Evolutionary conservation across 2,797 vertebrate species (phyloP), one percentile per base, ranked within the genome.

Genomic region (Malurus leucopterus): DNA sequence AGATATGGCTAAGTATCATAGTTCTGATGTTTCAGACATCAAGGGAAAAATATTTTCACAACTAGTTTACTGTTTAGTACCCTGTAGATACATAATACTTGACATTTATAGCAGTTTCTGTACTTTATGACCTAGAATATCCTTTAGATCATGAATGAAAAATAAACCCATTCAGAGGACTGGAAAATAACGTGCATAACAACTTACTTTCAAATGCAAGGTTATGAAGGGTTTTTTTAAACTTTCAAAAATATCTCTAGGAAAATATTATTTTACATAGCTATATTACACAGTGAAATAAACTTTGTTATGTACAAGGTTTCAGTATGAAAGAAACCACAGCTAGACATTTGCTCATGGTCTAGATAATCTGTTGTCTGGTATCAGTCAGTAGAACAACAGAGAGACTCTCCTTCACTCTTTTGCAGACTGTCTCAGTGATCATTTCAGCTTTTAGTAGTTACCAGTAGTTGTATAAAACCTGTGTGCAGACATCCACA

Each of bases 191-290:
- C 38, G 55, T 71, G 80, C 87, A 61, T 95, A 93, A 94, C 91
- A 82, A 92, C 59, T 91, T 93, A 84, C 72, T 96, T 93, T 92
- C 81, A 92, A 95, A 96, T 81, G 83, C 73, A 89, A 95, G 91
- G 79, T 95, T 91, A 92, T 94, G 92, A 96, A 90, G 94, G 81
- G 29, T 38, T 30, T 84, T 87, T 79, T 70, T 79, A n/a, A 86
- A 63, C 63, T 96, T 94, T 75, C 91, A 96, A 96, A 96, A 97
- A 97, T 96, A 97, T 88, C 85, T 91, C 90, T 97, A 97, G 80
- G 96, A 97, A 97, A 97, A 97, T 97, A 97, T 88, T 95, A 94
- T 93, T 96, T 96, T 96, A 96, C 95, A 96, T 77, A 92, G 55
- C 87, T 92, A 92, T 88, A 58, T 93, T 95, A 96, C 93, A 96